Evolutionary conservation across 2,113 vertebrate genomes (phyloP).

Genomic region (Syrrhaptes paradoxus): DNA sequence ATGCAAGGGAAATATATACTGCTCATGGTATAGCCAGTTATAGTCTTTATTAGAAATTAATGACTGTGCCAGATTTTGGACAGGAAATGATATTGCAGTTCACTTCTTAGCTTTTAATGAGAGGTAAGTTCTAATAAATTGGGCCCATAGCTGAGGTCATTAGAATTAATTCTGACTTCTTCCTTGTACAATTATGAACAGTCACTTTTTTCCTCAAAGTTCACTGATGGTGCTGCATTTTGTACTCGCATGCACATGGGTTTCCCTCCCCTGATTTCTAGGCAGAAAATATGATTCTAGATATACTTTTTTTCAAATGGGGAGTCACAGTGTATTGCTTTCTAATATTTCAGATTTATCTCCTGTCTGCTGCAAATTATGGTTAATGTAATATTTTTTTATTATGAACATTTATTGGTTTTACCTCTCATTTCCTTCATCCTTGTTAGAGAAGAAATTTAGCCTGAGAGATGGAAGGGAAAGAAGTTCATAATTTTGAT

Average conservation of each 20-base stretch:
- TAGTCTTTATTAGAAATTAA: slow-evolving; percentile 18
- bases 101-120: slow-evolving; percentile 25
- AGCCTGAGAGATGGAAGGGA: not conserved
- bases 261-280: not conserved
- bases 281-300: not conserved
- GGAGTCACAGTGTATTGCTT: not conserved
- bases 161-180: not conserved
- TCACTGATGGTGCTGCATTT: not conserved
- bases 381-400: not conserved
- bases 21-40: not conserved
- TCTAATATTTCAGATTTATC: not conserved
- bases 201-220: not conserved
- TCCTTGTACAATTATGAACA: not conserved
- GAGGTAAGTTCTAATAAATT: slow-evolving; percentile 22
- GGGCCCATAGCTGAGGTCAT: slow-evolving; percentile 8
- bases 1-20: slow-evolving; percentile 1
- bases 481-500: not conserved
- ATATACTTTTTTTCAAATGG: not conserved
- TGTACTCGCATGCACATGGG: not conserved
- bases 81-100: slow-evolving; percentile 38
- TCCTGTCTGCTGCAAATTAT: not conserved
- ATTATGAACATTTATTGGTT: not conserved
- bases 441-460: not conserved
- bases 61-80: slow-evolving; percentile 24
- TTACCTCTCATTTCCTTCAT: slow-evolving; percentile 3